These are phyloP conservation scores for Anableps anableps DNA, from an alignment of 2,797 vertebrate species.

Conservation along the genomic window DNA sequence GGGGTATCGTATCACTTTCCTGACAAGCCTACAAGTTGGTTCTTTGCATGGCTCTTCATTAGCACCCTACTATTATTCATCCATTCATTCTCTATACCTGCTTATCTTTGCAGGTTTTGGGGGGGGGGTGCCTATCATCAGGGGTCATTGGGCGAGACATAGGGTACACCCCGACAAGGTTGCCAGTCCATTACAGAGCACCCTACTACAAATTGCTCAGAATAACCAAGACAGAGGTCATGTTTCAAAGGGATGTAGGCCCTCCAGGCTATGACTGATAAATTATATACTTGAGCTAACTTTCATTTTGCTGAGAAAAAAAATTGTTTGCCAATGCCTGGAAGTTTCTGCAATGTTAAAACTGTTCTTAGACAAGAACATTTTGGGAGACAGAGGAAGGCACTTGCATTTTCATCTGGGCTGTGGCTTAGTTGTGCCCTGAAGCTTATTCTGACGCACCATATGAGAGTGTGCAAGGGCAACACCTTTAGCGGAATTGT, in stretches of 20 bases:
- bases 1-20: no score
- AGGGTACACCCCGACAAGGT: neutral
- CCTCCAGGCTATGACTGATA: neutral
- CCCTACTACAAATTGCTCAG: neutral
- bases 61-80: neutral
- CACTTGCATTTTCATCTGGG: slow-evolving; percentile 44
- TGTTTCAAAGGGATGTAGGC: neutral
- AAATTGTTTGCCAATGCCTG: neutral
- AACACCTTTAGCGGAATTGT: slow-evolving; percentile 38
- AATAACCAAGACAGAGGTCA: neutral
- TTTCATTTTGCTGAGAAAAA: neutral
- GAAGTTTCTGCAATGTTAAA: neutral
- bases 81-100: no score
- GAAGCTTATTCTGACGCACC: slow-evolving; percentile 26
- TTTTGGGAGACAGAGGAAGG: slow-evolving; percentile 29
- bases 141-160: no score
- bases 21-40: no score
- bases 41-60: no score
- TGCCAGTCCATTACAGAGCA: neutral
- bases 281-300: neutral
- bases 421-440: slow-evolving; percentile 52
- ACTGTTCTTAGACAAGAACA: neutral
- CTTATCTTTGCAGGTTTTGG: no score
- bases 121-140: no score
- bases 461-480: slow-evolving; percentile 27